A percentile compares a stretch with the other conserved stretches of the same genome.
These are phyloP conservation scores for Thamnaconus septentrionalis DNA, from an alignment of 2,113 vertebrate genomes.

Conservation along the genomic window DNA sequence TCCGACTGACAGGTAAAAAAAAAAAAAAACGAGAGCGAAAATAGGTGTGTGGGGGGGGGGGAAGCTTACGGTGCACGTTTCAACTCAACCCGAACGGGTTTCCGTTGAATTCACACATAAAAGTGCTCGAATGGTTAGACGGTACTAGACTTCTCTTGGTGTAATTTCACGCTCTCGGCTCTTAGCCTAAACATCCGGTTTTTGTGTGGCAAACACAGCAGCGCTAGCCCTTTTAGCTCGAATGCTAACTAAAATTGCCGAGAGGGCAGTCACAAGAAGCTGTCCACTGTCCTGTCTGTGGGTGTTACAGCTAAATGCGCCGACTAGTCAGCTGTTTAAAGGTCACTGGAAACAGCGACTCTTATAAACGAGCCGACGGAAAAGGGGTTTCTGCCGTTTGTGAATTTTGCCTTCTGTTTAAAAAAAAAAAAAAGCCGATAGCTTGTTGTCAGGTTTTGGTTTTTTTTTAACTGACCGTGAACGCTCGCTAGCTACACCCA, in stretches of 20 bases:
- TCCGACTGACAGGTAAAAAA: conserved; percentile 91
- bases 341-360: not conserved
- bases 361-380: not conserved
- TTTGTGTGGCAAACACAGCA: conserved; percentile 55
- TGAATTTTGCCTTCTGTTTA: no score
- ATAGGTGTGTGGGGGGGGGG: conserved; percentile 2
- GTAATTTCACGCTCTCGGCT: conserved; percentile 15
- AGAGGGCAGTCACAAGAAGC: conserved; percentile 17
- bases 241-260: conserved; percentile 53
- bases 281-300: not conserved
- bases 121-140: not conserved
- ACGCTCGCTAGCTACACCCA: conserved; percentile 62
- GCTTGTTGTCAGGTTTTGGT: not conserved
- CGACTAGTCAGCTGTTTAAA: not conserved
- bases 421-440: no score
- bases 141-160: not conserved
- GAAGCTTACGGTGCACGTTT: conserved; percentile 37
- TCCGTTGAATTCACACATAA: fast-evolving
- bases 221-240: conserved; percentile 63
- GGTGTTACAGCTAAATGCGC: not conserved
- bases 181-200: conserved; percentile 71
- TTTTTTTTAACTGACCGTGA: conserved; percentile 58
- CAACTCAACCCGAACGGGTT: not conserved
- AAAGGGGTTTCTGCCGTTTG: conserved; percentile 14
- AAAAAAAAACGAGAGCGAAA: not conserved